These are phyloP conservation scores for Rhabdornis inornatus DNA, from an alignment of 2,113 vertebrate genomes.

Conservation along the genomic window DNA sequence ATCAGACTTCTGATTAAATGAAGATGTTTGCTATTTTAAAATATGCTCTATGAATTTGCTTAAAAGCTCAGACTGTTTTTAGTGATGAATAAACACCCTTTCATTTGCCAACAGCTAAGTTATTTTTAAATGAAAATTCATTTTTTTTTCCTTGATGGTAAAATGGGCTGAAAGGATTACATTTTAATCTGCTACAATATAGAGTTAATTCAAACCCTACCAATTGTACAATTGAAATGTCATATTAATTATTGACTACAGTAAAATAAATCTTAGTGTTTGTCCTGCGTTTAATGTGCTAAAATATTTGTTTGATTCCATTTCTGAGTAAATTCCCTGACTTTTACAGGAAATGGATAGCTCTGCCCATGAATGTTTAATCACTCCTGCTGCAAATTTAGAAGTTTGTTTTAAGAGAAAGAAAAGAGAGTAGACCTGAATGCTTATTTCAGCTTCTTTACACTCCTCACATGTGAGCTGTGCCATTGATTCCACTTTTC, in stretches of 20 bases:
- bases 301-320: conserved; percentile 2
- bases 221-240: neutral
- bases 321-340: neutral
- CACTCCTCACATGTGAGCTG: neutral
- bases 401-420: neutral
- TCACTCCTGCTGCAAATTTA: neutral
- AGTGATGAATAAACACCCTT: neutral
- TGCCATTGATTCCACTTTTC: neutral
- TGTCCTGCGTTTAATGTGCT: neutral
- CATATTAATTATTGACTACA: neutral
- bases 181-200: neutral
- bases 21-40: neutral
- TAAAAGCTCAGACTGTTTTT: neutral
- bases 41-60: neutral
- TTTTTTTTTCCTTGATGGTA: neutral
- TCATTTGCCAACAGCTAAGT: neutral
- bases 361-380: neutral
- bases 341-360: neutral
- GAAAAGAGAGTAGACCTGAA: neutral
- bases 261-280: neutral
- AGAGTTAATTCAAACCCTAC: neutral
- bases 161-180: neutral
- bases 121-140: neutral
- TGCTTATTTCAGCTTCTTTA: conserved; percentile 3
- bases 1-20: neutral